phyloP scores from a whole-genome alignment of 92 coral and sea anemone genomes.

The Paramuricea clavata region DNA sequence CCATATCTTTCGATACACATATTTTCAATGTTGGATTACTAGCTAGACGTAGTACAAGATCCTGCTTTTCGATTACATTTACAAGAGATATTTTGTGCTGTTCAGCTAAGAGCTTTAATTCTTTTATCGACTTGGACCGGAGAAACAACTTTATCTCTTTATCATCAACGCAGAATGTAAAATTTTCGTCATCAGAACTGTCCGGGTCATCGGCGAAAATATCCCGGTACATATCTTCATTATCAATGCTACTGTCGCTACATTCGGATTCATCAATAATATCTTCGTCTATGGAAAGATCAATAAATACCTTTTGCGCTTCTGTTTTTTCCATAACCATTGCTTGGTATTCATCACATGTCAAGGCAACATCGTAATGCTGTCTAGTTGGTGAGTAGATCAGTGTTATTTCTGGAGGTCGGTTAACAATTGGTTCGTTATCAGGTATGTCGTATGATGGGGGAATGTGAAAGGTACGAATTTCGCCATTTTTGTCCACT shows the following conservation, averaged over 20 bases:
- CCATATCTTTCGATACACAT: neutral
- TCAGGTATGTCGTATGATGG: neutral
- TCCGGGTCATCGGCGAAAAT: neutral
- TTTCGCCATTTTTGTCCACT: neutral
- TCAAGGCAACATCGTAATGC: conserved; percentile 4
- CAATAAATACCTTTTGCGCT: conserved; percentile 1
- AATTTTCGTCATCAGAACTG: neutral
- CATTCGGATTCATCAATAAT: neutral
- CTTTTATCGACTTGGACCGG: neutral
- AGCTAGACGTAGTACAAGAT: neutral
- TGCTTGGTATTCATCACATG: conserved; percentile 3
- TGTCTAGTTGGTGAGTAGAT: neutral
- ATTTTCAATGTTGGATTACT: neutral
- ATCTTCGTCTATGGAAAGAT: conserved; percentile 1
- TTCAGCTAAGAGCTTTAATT: neutral
- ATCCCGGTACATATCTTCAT: neutral
- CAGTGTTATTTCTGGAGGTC: neutral
- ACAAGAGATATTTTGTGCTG: neutral
- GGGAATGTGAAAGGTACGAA: conserved; percentile 7
- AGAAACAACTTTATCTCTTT: neutral
- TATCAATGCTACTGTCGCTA: no score
- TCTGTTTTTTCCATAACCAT: neutral
- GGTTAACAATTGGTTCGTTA: neutral
- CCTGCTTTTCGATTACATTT: neutral
- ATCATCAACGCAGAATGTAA: neutral